Evolutionary conservation across 2,113 vertebrate genomes (phyloP), one percentile per base, ranked within the genome.

Genomic region (Pongo pygmaeus): DNA sequence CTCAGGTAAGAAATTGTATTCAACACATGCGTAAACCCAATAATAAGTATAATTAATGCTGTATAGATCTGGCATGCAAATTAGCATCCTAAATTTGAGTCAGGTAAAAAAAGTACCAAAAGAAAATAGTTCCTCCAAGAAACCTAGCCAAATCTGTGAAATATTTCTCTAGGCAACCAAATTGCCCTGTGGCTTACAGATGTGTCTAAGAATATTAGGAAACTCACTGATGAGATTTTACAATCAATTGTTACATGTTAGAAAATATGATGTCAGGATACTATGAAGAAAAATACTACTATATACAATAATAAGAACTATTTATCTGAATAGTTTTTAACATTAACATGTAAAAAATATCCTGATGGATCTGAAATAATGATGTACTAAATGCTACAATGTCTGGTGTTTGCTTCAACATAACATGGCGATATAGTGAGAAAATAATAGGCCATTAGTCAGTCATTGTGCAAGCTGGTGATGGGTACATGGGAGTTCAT

Each of bases 321-420:
- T 77, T 89, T 95, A 74, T 57, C 23, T 90, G 38, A 96, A 94
- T 88, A 30, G 64, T 96, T 69, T 94, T 87, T 64, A 96, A 84
- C 12, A 77, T 93, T 77, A 89, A 79, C 20, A 69, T 85, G 67
- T 57, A 78, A 92, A 64, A 86, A 83, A 40, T 35, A 9, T 95
- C 83, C 25, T 46, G 20, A 84, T 61, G 50, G 35, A 9, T 43
- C 78, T 77, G 70, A 96, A 90, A 88, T 94, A 85, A 72, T 81
- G 61, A 92, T 77, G 57, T 48, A 84, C 14, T 86, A 96, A 95
- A 83, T 75, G 69, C 30, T 93, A 64, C 30, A 30, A 35, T 89
- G 16, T 64, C n/a, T 92, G 52, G 27, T 17, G 43, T 85, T 67
- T 83, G 57, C 52, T 64, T 97, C 72, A 83, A 85, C 85, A 93